These are phyloP conservation scores for Macrotis lagotis DNA, from an alignment of 2,113 vertebrate species.

Conservation along the genomic window DNA sequence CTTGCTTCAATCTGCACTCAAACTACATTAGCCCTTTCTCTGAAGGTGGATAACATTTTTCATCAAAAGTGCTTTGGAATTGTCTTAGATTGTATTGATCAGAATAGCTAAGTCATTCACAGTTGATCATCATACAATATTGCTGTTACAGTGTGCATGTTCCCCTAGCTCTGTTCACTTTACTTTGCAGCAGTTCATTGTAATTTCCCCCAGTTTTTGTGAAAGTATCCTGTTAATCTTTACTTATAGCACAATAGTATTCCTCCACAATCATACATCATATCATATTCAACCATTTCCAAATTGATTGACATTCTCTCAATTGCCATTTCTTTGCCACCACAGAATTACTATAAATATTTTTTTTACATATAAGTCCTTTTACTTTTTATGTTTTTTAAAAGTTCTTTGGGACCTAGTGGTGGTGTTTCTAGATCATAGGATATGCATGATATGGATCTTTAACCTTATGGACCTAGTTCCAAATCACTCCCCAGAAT, in stretches of 20 bases:
- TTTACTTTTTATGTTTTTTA: not conserved
- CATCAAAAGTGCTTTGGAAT: not conserved
- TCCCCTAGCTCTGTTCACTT: not conserved
- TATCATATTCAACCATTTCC: not conserved
- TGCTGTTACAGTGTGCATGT: not conserved
- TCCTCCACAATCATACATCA: not conserved
- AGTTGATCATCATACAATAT: not conserved
- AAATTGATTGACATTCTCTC: not conserved
- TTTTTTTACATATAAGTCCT: not conserved
- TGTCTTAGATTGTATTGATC: not conserved
- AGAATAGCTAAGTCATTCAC: not conserved
- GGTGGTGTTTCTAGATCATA: not conserved
- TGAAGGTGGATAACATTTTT: not conserved
- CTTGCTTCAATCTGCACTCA: not conserved
- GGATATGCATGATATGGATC: not conserved
- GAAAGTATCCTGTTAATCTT: not conserved
- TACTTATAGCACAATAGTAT: not conserved
- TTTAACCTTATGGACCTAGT: not conserved
- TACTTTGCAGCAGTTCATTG: not conserved
- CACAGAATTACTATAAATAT: not conserved
- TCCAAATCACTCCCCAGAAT: not conserved
- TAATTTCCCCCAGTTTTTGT: not conserved
- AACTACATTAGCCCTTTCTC: not conserved
- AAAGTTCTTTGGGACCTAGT: not conserved
- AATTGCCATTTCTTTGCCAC: not conserved